Evolutionary conservation across 2,888 invertebrate genomes (phyloP), one percentile per base, ranked within the genome.

Genomic region (Volucella zonaria): DNA sequence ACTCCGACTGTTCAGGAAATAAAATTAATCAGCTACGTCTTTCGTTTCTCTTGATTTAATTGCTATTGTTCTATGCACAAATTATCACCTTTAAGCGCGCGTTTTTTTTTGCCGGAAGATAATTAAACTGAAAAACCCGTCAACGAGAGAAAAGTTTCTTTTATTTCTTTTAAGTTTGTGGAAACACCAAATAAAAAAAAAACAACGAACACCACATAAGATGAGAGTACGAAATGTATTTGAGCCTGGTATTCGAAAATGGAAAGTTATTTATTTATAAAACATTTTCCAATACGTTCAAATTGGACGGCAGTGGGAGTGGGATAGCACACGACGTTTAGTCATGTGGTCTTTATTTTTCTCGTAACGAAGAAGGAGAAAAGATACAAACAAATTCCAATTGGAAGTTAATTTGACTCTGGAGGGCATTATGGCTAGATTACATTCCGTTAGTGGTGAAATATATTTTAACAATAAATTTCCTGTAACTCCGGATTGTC

Each of bases 241-340:
- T 83, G 82, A 47, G 78, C 54, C 71, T 31, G 6, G 31, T 67
- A 76, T 79, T 80, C 71, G 71, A 67, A 67, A 79, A 83, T 79
- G 79, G 83, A 79, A 79, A 83, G 83, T 79, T 79, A 79, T 83
- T 83, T 83, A 83, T 83, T 83, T 83, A 83, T 83, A 83, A 79
- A 76, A 83, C 70, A 66, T 47, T 70, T 70, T 71, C 64, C 78
- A 61, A 78, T 64, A 62, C 15, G 68, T 61, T 83, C 66, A 43
- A 62, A 76, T 61, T 31, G 61, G 10, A 14, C n/a, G 59, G 8
- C 12, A 23, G 79, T 56, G 70, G 6, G 59, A 75, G 38, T 1
- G 14, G 45, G 66, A 56, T n/a, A 8, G 56, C 12, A 8, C 1
- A 10, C 49, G 38, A 38, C 10, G 12, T 18, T 6, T 8, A 42